These are phyloP conservation scores for Pagetopsis macropterus DNA, from an alignment of 2,797 vertebrate genomes.

Conservation along the genomic window DNA sequence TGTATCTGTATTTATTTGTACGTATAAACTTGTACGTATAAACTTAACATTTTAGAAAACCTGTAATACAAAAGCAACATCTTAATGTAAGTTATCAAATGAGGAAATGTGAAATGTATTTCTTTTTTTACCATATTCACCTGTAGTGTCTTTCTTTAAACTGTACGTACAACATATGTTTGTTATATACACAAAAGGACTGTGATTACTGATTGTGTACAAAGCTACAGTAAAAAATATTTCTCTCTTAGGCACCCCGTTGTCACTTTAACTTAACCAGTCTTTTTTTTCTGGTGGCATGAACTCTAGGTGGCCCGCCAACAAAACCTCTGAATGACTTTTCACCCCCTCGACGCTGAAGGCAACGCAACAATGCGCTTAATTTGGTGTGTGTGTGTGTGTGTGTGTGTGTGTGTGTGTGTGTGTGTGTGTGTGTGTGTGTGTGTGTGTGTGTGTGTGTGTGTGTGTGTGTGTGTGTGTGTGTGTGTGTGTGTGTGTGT, in stretches of 20 bases:
- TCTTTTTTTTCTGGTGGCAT: conserved; percentile 52
- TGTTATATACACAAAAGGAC: too few relatives aligned
- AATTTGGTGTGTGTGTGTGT: conserved; percentile 77
- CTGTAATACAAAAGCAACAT: too few relatives aligned
- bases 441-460: conserved; percentile 45
- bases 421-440: conserved; percentile 42
- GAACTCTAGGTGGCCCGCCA: conserved; percentile 61
- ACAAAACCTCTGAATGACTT: conserved; percentile 68
- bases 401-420: conserved; percentile 64
- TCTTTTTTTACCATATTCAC: too few relatives aligned
- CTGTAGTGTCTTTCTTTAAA: too few relatives aligned
- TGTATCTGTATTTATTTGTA: too few relatives aligned
- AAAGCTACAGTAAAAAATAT: not conserved
- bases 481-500: conserved; percentile 31
- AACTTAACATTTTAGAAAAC: too few relatives aligned
- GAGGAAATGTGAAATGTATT: too few relatives aligned
- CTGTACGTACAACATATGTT: too few relatives aligned
- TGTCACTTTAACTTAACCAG: not conserved
- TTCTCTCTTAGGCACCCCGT: not conserved
- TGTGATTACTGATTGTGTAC: not conserved
- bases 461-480: conserved; percentile 46
- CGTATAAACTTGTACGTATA: too few relatives aligned
- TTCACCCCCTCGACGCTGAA: conserved; percentile 56
- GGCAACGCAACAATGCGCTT: conserved; percentile 80
- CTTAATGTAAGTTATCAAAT: too few relatives aligned